Evolutionary conservation across 2,113 vertebrate genomes (phyloP).

Genomic region (Poeciliopsis retropinna): DNA sequence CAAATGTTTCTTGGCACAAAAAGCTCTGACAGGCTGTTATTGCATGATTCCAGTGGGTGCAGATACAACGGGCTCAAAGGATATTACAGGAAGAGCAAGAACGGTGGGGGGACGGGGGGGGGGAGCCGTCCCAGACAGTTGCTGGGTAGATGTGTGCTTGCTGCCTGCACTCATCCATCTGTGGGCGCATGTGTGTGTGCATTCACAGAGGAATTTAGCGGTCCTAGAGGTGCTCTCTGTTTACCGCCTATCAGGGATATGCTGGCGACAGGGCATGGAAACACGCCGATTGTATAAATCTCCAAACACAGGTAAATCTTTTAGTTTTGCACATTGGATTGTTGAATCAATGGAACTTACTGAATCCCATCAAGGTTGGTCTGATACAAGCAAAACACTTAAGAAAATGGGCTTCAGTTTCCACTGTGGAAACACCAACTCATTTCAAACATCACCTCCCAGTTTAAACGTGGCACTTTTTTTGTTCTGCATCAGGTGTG

Average conservation of each 20-base stretch:
- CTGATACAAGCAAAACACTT: too few species aligned
- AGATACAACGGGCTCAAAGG: conserved; percentile 64
- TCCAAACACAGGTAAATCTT: not conserved
- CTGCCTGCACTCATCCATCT: conserved; percentile 16
- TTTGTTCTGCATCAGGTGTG: not conserved
- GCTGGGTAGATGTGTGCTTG: conserved; percentile 42
- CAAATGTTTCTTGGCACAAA: conserved; percentile 68
- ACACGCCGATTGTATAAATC: not conserved
- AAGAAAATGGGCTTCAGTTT: not conserved
- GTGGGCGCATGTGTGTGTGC: conserved; percentile 6
- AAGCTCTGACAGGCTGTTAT: conserved; percentile 76
- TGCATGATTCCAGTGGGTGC: conserved; percentile 64
- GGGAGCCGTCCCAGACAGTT: conserved; percentile 42
- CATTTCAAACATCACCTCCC: not conserved
- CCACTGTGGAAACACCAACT: not conserved
- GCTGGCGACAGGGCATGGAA: not conserved
- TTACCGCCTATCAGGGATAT: conserved; percentile 8
- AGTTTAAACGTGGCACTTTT: not conserved
- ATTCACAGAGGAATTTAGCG: conserved; percentile 20
- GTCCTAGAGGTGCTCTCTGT: conserved; percentile 43
- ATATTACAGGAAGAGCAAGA: conserved; percentile 55
- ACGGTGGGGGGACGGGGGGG: conserved; percentile 23
- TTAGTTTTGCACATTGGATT: not conserved
- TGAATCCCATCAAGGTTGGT: too few species aligned
- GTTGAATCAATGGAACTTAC: not conserved